These are phyloP conservation scores for Mustela lutreola DNA, from an alignment of 2,113 vertebrate species.

Conservation along the genomic window DNA sequence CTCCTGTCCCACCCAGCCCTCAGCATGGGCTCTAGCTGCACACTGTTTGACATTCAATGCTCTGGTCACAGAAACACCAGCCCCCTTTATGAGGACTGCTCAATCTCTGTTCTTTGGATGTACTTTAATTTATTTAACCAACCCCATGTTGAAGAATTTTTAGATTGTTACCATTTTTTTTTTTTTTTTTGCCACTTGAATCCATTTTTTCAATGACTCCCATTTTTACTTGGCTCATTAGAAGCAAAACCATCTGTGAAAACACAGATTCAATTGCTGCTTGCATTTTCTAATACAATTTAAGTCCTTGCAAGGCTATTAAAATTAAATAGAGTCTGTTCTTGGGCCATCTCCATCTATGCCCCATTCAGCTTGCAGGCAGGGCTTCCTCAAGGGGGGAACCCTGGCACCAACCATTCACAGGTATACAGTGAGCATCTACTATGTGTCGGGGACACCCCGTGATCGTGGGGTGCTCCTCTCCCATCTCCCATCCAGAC, in stretches of 20 bases:
- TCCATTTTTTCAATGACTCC: conserved; percentile 5
- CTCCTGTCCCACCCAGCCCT: not conserved
- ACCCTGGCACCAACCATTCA: not conserved
- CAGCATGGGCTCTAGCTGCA: not conserved
- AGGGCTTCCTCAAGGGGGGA: not conserved
- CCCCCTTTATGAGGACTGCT: not conserved
- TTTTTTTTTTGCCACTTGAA: not conserved
- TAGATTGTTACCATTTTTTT: not conserved
- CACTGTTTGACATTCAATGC: not conserved
- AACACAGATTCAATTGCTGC: not conserved
- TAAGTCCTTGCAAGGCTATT: not conserved
- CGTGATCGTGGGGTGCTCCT: not conserved
- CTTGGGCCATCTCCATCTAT: not conserved
- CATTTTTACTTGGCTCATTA: conserved; percentile 7
- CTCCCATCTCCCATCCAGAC: not conserved
- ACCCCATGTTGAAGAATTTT: not conserved
- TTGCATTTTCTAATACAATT: conserved; percentile 17
- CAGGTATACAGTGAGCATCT: not conserved
- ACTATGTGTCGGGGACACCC: not conserved
- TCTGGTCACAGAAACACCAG: too few relatives aligned
- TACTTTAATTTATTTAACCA: not conserved
- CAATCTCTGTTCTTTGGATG: not conserved
- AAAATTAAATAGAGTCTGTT: not conserved
- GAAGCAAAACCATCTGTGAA: not conserved
- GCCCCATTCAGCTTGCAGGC: not conserved